Percentiles rank a stretch among this genome's conserved stretches.
These are phyloP conservation scores for Thamnophis sirtalis DNA, from an alignment of 2,113 vertebrate genomes.

Conservation along the genomic window DNA sequence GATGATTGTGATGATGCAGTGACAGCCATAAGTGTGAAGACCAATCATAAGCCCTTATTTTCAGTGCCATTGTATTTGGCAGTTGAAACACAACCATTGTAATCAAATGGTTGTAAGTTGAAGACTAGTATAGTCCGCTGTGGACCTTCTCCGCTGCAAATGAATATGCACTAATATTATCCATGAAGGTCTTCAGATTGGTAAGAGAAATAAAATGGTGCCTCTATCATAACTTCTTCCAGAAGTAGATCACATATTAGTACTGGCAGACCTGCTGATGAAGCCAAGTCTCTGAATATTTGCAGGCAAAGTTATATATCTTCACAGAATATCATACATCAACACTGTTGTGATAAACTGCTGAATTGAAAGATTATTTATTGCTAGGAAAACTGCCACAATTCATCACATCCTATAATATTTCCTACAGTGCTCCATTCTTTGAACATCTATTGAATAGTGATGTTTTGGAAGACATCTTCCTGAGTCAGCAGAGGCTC, in stretches of 20 bases:
- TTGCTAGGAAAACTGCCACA: neutral
- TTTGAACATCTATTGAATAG: neutral
- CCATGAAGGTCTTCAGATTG: neutral
- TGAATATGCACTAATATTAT: neutral
- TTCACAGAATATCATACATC: neutral
- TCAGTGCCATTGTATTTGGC: neutral
- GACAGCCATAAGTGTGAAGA: neutral
- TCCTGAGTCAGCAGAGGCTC: neutral
- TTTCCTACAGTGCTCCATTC: neutral
- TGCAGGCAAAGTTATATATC: neutral
- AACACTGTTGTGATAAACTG: neutral
- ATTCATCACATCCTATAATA: neutral
- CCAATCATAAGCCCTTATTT: neutral
- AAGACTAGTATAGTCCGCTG: neutral
- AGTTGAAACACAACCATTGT: neutral
- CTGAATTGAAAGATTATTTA: slow-evolving; percentile 8
- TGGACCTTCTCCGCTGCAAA: neutral
- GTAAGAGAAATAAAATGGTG: neutral
- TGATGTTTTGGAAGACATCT: neutral
- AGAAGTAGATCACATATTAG: neutral
- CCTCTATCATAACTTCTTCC: neutral
- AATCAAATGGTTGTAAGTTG: neutral
- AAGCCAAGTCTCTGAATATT: neutral
- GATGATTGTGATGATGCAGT: neutral
- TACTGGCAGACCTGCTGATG: neutral